These are phyloP conservation scores for Pristionchus arcanus DNA, from an alignment of 2,888 invertebrate genomes.

Conservation along the genomic window DNA sequence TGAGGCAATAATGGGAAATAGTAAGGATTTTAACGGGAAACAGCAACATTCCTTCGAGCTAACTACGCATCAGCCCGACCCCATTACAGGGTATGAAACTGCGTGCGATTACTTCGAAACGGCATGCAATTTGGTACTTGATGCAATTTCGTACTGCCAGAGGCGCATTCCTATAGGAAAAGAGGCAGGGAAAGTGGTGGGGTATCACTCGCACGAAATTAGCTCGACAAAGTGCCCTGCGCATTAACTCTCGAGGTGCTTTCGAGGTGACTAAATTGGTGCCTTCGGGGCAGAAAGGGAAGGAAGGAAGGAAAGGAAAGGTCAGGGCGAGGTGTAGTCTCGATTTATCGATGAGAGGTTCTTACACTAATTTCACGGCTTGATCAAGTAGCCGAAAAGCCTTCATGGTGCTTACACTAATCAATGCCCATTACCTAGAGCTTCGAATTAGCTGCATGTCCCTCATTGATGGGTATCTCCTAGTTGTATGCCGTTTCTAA, in stretches of 20 bases:
- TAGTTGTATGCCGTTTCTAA: no score
- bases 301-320: not conserved
- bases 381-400: not conserved
- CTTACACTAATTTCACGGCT: not conserved
- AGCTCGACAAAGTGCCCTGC: not conserved
- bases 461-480: not conserved
- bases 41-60: no score
- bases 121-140: not conserved
- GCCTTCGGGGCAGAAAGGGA: not conserved
- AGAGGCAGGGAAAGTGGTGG: not conserved
- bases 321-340: not conserved
- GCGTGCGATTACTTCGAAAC: not conserved
- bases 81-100: no score
- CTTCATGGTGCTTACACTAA: no score
- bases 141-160: not conserved
- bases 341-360: not conserved
- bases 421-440: no score
- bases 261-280: constrained; percentile 28
- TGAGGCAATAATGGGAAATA: no score
- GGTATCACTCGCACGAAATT: constrained; percentile 29
- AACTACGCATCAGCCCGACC: no score
- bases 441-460: not conserved
- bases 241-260: constrained; percentile 41
- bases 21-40: no score
- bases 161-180: not conserved